These are phyloP conservation scores for Aquatica leii DNA, from an alignment of 2,888 invertebrate genomes.

Conservation along the genomic window DNA sequence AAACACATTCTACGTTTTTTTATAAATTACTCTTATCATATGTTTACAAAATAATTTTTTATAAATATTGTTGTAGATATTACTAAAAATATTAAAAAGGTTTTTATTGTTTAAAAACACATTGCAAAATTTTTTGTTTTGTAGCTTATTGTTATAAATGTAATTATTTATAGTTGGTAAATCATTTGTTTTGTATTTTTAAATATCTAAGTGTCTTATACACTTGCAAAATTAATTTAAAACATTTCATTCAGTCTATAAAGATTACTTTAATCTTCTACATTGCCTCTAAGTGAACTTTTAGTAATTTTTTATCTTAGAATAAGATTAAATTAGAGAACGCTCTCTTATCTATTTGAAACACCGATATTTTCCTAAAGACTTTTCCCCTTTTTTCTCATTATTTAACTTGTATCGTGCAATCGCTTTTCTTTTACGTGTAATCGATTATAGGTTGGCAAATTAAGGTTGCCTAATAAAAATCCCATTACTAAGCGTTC, in stretches of 20 bases:
- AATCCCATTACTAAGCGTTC: slow-evolving; percentile 25
- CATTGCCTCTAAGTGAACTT: slow-evolving; percentile 15
- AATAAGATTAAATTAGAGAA: slow-evolving; percentile 28
- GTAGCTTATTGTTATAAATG: too few relatives aligned
- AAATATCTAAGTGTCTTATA: too few relatives aligned
- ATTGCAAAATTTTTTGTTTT: too few relatives aligned
- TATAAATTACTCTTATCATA: too few relatives aligned
- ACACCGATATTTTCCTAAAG: slow-evolving; percentile 12
- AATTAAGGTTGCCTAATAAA: slow-evolving; percentile 28
- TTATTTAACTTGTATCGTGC: slow-evolving; percentile 14
- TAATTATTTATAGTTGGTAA: too few relatives aligned
- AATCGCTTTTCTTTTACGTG: slow-evolving; percentile 1
- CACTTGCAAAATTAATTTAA: neutral
- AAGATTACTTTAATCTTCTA: slow-evolving; percentile 21
- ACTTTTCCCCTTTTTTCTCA: slow-evolving; percentile 4
- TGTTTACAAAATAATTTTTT: too few relatives aligned
- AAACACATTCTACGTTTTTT: too few relatives aligned
- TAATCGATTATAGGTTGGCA: slow-evolving; percentile 28
- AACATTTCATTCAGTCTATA: slow-evolving; percentile 15
- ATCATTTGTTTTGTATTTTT: too few relatives aligned
- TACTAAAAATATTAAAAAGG: too few relatives aligned
- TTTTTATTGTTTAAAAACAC: too few relatives aligned
- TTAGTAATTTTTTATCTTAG: slow-evolving; percentile 25
- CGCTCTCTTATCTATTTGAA: neutral
- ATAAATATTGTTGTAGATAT: too few relatives aligned